Base-by-base conservation (phyloP, 2,888 invertebrate genomes). In the Endotricha flammealis region DNA sequence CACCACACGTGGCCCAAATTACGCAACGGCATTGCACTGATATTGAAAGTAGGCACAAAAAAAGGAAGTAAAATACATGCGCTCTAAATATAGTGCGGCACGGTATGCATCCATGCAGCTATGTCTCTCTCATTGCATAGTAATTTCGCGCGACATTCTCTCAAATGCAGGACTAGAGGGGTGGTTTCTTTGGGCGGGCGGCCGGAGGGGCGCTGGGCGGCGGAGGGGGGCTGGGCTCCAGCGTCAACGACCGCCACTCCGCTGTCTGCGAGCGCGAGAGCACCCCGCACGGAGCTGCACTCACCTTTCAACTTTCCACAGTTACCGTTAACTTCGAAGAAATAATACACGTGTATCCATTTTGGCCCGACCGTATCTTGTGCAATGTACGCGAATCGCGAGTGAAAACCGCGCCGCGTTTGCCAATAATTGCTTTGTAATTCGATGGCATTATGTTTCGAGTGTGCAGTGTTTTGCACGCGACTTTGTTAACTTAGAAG, bases 161-260 rank as follows among this genome's bases (percentile, higher is more conserved):
- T 44, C 46, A 47, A 42, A 13, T 44, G 49, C 41, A 58, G 50
- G 58, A 53, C 52, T 44, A 50, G 55, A 61, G 65, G 74, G 76
- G 76, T 70, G 58, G 67, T 59, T 54, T 53, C 46, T 57, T 52
- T 71, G 75, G 82, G 82, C 80, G 83, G 83, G 79, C 78, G 80
- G 78, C 66, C 70, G 69, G 78, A 70, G 77, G 74, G 81, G 77
- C 59, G 65, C 44, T 47, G 55, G 55, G 63, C 66, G 66, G 62
- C 66, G 67, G 55, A 62, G 64, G 48, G 64, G 65, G 53, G 64
- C 66, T 65, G 64, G 60, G 53, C 57, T 66, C 66, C 79, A 76
- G 78, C 82, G 85, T 85, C 85, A 85, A 85, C 82, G 85, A 85
- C 85, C 85, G 85, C 62, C 83, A 78, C 69, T 83, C 73, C 67